phyloP scores from a whole-genome alignment of 2,113 vertebrate species.

The Phrynosoma blainvillii region DNA sequence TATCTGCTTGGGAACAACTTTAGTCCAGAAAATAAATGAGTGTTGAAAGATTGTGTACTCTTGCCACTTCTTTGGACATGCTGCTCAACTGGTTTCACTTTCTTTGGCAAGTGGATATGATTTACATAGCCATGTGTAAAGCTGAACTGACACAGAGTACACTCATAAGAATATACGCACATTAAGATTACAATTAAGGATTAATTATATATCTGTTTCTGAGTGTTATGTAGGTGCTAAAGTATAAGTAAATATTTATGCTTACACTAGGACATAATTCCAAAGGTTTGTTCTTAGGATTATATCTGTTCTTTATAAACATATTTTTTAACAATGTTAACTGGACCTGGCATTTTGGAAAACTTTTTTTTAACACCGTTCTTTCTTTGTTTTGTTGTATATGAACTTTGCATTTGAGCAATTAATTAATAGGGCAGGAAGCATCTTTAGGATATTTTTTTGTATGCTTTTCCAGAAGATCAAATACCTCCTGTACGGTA shows the following conservation, averaged over 20 bases:
- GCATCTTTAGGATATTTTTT: not conserved
- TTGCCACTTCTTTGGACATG: not conserved
- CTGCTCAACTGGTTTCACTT: not conserved
- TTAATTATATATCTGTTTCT: not conserved
- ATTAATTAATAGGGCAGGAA: not conserved
- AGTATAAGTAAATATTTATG: not conserved
- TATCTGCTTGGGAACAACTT: not conserved
- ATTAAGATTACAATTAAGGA: not conserved
- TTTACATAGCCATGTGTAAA: not conserved
- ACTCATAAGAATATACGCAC: not conserved
- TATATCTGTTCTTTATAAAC: not conserved
- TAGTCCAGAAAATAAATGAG: not conserved
- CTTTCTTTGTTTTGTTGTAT: not conserved
- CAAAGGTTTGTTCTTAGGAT: not conserved
- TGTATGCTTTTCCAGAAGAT: not conserved
- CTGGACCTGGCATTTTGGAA: not conserved
- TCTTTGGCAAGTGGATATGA: not conserved
- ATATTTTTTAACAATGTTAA: not conserved
- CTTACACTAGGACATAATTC: not conserved
- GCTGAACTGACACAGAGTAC: not conserved
- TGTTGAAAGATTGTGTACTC: not conserved
- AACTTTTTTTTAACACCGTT: no score
- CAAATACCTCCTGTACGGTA: not conserved
- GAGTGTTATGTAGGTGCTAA: not conserved
- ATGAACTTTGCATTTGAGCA: not conserved